Evolutionary conservation across 2,888 invertebrate species (phyloP).

Genomic region (Lordiphosa andalusiaca): DNA sequence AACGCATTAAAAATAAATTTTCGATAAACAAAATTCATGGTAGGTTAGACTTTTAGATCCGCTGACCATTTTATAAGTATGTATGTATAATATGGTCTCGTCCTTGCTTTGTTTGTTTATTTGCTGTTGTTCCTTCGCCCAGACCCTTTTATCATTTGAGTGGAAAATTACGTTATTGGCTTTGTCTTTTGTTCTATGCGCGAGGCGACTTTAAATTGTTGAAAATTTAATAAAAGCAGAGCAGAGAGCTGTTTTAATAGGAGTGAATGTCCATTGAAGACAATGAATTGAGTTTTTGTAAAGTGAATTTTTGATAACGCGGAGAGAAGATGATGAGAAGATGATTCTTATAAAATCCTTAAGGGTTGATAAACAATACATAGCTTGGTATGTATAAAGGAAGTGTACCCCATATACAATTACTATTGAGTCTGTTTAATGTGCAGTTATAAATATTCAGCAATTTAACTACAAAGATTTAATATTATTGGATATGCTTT

Average conservation of each 20-base stretch:
- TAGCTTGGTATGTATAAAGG: too few relatives aligned
- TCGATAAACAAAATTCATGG: slow-evolving; percentile 46
- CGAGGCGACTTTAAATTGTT: slow-evolving; percentile 32
- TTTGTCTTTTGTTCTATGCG: slow-evolving; percentile 32
- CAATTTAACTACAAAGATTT: too few relatives aligned
- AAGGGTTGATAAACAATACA: too few relatives aligned
- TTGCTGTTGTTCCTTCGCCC: slow-evolving; percentile 4
- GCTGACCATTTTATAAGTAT: slow-evolving; percentile 10
- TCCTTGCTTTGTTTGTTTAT: not conserved
- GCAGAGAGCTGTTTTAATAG: slow-evolving; percentile 9
- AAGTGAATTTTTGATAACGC: slow-evolving; percentile 1
- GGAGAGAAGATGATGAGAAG: too few relatives aligned
- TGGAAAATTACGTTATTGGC: slow-evolving; percentile 73
- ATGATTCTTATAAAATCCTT: too few relatives aligned
- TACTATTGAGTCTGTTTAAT: too few relatives aligned
- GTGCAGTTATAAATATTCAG: too few relatives aligned
- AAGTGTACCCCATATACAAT: too few relatives aligned
- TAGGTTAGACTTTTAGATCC: slow-evolving; percentile 12
- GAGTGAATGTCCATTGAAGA: not conserved
- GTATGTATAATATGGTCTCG: not conserved
- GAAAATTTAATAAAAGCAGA: slow-evolving; percentile 12
- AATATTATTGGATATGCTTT: too few relatives aligned
- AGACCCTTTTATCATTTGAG: slow-evolving; percentile 67
- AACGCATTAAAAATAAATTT: slow-evolving; percentile 63
- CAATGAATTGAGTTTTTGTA: slow-evolving; percentile 2